These are phyloP conservation scores for Stenodema calcarata DNA, from an alignment of 2,888 invertebrate genomes.

Conservation along the genomic window DNA sequence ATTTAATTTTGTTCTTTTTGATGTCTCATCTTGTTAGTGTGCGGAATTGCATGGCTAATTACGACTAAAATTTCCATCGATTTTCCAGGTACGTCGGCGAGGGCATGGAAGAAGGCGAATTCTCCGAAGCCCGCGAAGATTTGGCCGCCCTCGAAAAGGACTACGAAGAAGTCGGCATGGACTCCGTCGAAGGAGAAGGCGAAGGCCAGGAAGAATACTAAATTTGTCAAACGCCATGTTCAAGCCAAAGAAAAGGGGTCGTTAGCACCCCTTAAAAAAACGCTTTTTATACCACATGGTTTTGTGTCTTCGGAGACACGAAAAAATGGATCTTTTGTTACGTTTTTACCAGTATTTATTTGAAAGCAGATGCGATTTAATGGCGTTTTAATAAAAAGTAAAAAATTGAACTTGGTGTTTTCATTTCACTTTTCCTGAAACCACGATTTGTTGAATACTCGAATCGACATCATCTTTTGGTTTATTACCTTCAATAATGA, in stretches of 20 bases:
- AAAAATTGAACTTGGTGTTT: not conserved
- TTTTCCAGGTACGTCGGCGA: slow-evolving; percentile 74
- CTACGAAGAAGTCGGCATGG: slow-evolving; percentile 87
- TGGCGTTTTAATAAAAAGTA: not conserved
- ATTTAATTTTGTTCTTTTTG: no score
- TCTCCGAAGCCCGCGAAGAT: slow-evolving; percentile 64
- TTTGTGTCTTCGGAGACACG: not conserved
- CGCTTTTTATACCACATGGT: no score
- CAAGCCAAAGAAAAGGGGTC: not conserved
- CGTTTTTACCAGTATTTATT: not conserved
- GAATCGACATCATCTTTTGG: no score
- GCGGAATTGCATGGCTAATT: no score
- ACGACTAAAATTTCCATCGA: no score
- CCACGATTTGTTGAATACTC: no score
- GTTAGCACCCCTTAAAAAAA: no score
- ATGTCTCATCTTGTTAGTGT: no score
- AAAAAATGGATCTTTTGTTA: not conserved
- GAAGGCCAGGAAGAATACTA: slow-evolving; percentile 83
- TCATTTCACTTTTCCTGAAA: not conserved
- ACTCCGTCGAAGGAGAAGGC: slow-evolving; percentile 81
- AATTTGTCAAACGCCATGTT: not conserved
- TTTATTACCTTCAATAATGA: no score
- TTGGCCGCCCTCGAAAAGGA: slow-evolving; percentile 82
- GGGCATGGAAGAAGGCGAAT: slow-evolving; percentile 85
- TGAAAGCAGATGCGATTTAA: not conserved